Conservation (phyloP, 2,888 invertebrate genomes). For the Chrysolina haemoptera region DNA sequence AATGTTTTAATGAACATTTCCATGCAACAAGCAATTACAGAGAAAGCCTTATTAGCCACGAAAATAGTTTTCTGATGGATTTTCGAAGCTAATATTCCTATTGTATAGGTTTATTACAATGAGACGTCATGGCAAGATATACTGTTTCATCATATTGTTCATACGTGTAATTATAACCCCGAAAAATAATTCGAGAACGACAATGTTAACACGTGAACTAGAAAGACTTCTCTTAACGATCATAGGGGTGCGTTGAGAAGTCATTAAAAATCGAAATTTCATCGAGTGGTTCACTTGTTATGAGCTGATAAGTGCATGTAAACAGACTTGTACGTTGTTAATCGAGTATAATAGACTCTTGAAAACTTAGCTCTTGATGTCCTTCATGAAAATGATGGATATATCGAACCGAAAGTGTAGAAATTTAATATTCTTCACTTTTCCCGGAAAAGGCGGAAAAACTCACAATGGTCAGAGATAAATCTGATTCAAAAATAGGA, state of each 20-base stretch:
- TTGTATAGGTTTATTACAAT: too few relatives aligned
- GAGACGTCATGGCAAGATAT: too few relatives aligned
- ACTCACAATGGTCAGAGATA: too few relatives aligned
- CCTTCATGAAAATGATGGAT: not conserved
- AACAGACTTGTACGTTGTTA: slow-evolving; percentile 12
- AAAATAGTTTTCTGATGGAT: too few relatives aligned
- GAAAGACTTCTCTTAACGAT: slow-evolving; percentile 6
- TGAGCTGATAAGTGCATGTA: slow-evolving; percentile 17
- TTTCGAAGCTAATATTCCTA: too few relatives aligned
- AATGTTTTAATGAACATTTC: too few relatives aligned
- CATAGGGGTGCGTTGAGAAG: not conserved
- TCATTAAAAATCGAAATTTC: slow-evolving; percentile 7
- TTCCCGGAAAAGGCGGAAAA: too few relatives aligned
- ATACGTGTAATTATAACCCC: not conserved
- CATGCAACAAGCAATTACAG: too few relatives aligned
- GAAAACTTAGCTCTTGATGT: not conserved
- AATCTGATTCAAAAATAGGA: too few relatives aligned
- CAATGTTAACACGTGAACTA: not conserved
- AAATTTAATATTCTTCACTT: too few relatives aligned
- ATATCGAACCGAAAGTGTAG: not conserved
- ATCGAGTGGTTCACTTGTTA: slow-evolving; percentile 15
- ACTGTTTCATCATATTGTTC: not conserved
- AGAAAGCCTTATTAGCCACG: too few relatives aligned
- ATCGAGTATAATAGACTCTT: not conserved
- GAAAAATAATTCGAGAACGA: not conserved